Percentiles rank a stretch among this genome's conserved stretches.
phyloP scores from a whole-genome alignment of 23 tunicate species.

The Clavelina lepadiformis region DNA sequence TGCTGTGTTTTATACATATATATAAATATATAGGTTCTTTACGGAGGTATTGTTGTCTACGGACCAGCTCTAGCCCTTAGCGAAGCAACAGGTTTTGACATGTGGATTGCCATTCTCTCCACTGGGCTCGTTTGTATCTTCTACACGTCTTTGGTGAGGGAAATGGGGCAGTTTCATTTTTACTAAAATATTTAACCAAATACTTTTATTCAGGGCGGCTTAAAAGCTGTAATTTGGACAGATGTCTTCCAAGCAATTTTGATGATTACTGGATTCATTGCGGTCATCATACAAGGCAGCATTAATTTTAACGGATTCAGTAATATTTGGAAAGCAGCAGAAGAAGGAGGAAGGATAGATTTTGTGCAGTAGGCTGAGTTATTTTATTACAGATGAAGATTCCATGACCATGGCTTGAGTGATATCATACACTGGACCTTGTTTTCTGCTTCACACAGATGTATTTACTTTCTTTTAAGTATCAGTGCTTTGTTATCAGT shows the following conservation, averaged over 20 bases:
- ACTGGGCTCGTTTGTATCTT: slow-evolving; percentile 87
- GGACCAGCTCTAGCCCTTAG: slow-evolving; percentile 90
- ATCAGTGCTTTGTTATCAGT: no score
- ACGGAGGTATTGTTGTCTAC: slow-evolving; percentile 91
- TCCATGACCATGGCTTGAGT: no score
- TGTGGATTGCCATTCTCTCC: slow-evolving; percentile 76
- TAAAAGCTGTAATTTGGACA: slow-evolving; percentile 95
- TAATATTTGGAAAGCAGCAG: slow-evolving; percentile 67
- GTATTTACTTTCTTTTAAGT: no score
- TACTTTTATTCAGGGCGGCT: slow-evolving; percentile 77
- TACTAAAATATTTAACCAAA: no score
- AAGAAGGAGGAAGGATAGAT: slow-evolving; percentile 71
- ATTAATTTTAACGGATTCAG: slow-evolving; percentile 79
- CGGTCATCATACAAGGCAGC: slow-evolving; percentile 86
- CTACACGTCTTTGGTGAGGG: slow-evolving; percentile 90
- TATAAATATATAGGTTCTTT: slow-evolving; percentile 46
- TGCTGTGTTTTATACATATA: no score
- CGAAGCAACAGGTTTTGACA: slow-evolving; percentile 76
- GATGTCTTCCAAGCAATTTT: slow-evolving; percentile 77
- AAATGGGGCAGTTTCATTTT: no score
- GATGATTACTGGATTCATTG: slow-evolving; percentile 80
- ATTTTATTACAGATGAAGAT: no score
- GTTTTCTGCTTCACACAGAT: no score
- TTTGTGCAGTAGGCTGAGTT: slow-evolving; percentile 76
- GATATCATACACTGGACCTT: no score